Evolutionary conservation across 2,797 vertebrate genomes (phyloP).

Genomic region (Myotis daubentonii): DNA sequence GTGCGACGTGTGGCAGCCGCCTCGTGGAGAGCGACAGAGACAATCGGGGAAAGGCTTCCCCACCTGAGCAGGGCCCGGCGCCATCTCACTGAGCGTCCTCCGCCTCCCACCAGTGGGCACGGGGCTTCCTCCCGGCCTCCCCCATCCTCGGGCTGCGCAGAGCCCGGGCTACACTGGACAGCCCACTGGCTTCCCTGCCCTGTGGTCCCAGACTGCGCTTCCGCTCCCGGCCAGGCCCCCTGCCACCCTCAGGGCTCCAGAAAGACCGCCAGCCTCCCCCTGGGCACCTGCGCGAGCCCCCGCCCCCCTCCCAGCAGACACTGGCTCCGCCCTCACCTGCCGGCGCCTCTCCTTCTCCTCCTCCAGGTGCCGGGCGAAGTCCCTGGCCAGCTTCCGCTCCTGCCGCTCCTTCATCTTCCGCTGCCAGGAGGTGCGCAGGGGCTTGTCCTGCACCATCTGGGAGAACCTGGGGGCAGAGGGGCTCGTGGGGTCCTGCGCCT

Average conservation of each 20-base stretch:
- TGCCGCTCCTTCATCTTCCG: slow-evolving; percentile 93
- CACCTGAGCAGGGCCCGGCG: accelerated
- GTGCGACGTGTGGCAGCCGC: not conserved
- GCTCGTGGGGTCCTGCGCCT: accelerated
- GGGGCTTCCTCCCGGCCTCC: not conserved
- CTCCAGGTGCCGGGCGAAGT: slow-evolving; percentile 88
- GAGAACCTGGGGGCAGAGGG: slow-evolving; percentile 89
- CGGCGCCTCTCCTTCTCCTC: slow-evolving; percentile 88
- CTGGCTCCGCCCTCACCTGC: slow-evolving; percentile 84
- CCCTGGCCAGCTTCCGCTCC: slow-evolving; percentile 89
- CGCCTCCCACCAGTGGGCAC: not conserved
- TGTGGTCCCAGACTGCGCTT: not conserved
- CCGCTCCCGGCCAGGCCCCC: not conserved
- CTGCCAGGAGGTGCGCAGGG: slow-evolving; percentile 91
- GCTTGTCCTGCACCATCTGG: slow-evolving; percentile 92
- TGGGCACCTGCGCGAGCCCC: not conserved
- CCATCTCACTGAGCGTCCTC: not conserved
- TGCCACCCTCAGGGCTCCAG: not conserved
- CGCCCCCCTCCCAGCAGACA: too few relatives aligned
- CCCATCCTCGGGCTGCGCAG: not conserved
- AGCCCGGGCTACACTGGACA: too few relatives aligned
- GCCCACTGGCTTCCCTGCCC: too few relatives aligned
- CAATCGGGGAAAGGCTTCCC: not conserved
- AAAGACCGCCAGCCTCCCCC: not conserved
- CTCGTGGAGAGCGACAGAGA: not conserved